Evolutionary conservation across 2,888 invertebrate species (phyloP), one percentile per base, ranked within the genome.

Genomic region (Aspidapion aeneum): DNA sequence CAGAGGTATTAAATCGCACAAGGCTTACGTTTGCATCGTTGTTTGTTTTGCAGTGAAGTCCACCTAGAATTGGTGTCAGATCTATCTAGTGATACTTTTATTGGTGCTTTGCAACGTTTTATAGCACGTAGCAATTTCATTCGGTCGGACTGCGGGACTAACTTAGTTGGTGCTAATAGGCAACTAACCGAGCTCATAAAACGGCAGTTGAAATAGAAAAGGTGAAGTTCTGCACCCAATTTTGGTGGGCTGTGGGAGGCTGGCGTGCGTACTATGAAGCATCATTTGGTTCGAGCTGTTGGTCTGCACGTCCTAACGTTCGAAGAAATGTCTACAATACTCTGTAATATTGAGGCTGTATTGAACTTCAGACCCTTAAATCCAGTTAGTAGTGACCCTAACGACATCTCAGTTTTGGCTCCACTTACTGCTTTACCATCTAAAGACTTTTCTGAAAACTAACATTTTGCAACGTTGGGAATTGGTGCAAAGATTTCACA

Each of bases 231-330:
- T 35, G 63, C 70, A 16, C 75, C 74, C 1, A 70, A 75, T 60
- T 72, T 74, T 52, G 75, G 75, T 1, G 77, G 76, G 5, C 52
- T 75, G 2, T 74, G 72, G 72, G 75, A 77, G 55, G 67, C 71
- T 9, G 72, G 70, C 9, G 66, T 76, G n/a, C n/a, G n/a, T n/a
- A n/a, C n/a, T n/a, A n/a, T n/a, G n/a, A n/a, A n/a, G n/a, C n/a
- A n/a, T n/a, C n/a, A n/a, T n/a, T n/a, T n/a, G n/a, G n/a, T n/a
- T n/a, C n/a, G n/a, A n/a, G n/a, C n/a, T n/a, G n/a, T n/a, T n/a
- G n/a, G n/a, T n/a, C n/a, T n/a, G n/a, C n/a, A n/a, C n/a, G n/a
- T n/a, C n/a, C n/a, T n/a, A n/a, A n/a, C n/a, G n/a, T 35, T 35
- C 12, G 35, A 35, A 12, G 35, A 35, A 35, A 35, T 35, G 35